Base-by-base conservation (phyloP, 2,888 invertebrate genomes). In the Drosophila helvetica region DNA sequence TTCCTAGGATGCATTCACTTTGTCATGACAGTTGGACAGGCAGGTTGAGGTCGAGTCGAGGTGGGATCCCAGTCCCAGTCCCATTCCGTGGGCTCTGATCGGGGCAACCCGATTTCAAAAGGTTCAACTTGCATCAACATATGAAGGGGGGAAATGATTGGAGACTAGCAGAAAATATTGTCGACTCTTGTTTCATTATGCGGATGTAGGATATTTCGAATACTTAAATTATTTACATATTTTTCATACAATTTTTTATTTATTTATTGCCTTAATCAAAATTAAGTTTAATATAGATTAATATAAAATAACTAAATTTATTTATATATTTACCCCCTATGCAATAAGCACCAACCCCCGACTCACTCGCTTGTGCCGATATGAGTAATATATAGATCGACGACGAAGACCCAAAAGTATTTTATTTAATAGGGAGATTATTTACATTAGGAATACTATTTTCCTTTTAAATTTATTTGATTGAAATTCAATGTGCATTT, bases 1-100 rank as follows among this genome's bases (percentile, higher is more conserved):
- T 58, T 52, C 48, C 56, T 43, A 58, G 71, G 65, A 71, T 71
- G 65, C 70, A 63, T 71, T 71, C 65, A 74, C 74, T 74, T 71
- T 71, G 65, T 38, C 74, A 63, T 73, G 55, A 64, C 51, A 52
- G 74, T 71, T 66, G 66, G 69, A 68, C 69, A 67, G 66, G 69
- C 65, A 66, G 69, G 66, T 66, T 66, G 66, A 66, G 66, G 66
- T 66, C 66, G 66, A 66, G 66, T 66, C 66, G 66, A 66, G 55
- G 56, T 68, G 66, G 59, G 60, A 61, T 59, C 65, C 66, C 69
- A 7, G 19, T 27, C 27, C 7, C 27, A 66, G 50, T 50, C 69
- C 69, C 69, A 38, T 38, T 38, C 38, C 38, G n/a, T 38, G 38
- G 38, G n/a, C 38, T 38, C 38, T 38, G 38, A 38, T 38, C 38